Evolutionary conservation across 1,140 invertebrate species (phyloP), one percentile per base, ranked within the genome.

Genomic region (Macrosteles quadrilineatus): DNA sequence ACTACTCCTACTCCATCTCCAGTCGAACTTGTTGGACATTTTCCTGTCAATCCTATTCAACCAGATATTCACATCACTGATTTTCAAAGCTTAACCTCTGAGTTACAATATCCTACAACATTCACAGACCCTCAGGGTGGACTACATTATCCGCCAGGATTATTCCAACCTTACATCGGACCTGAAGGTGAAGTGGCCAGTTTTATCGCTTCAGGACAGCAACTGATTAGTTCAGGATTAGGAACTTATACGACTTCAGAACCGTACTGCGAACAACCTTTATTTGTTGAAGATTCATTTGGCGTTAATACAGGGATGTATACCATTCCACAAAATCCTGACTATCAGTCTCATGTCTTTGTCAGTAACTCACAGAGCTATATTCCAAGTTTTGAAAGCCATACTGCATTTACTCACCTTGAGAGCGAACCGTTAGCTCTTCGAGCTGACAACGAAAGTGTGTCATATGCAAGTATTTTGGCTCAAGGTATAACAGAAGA

Each of bases 391-490:
- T 66, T 40, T 66, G 32, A 25, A 45, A 66, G 63, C 63, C 63
- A 66, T 45, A 19, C 63, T 66, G 19, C 32, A 19, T 66, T 43
- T 45, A 29, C 63, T 19, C 63, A 32, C 29, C 17, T 27, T 21
- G 63, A 45, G 23, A 66, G 17, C 63, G 63, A 66, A 30, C 63
- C 63, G 63, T 43, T 43, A 27, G 63, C 40, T 66, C 40, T 21
- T 12, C 23, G 9, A 45, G n/a, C 47, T 43, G 65, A 71, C 47
- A 57, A 67, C 55, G 57, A 67, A 40, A 32, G 25, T 21, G 83
- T 88, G 70, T 90, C 89, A 0, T 91, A 91, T 78, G 89, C 89
- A 19, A 87, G 90, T 80, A 89, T 91, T 75, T 82, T 91, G 71
- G 87, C 88, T 1, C 85, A 90, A 71, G 89, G 89, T 2, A 82